These are phyloP conservation scores for Sciurus carolinensis DNA, from an alignment of 2,797 vertebrate genomes.

Conservation along the genomic window DNA sequence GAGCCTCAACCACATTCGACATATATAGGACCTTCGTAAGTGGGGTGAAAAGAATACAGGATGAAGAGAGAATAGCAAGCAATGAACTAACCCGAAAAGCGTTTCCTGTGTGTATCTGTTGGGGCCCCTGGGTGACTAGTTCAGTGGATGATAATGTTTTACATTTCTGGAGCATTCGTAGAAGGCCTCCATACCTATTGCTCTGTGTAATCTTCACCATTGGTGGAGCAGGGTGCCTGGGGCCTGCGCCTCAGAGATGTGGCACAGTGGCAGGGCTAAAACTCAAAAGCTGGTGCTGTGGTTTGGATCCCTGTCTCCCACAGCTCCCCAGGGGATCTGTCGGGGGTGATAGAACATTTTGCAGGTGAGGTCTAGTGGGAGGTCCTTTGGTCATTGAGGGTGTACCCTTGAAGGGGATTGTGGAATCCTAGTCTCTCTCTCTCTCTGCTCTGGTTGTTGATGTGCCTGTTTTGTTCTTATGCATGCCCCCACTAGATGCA, in stretches of 20 bases:
- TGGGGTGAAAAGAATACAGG: not conserved
- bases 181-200: not conserved
- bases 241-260: not conserved
- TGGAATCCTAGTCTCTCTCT: too few relatives aligned
- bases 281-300: not conserved
- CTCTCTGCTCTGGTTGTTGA: not conserved
- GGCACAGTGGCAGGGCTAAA: not conserved
- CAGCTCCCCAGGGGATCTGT: not conserved
- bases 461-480: not conserved
- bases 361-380: not conserved
- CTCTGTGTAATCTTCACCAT: not conserved
- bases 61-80: not conserved
- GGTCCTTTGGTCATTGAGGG: not conserved
- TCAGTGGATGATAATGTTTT: not conserved
- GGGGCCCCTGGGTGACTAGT: not conserved
- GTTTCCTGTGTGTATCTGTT: not conserved
- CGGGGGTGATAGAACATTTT: not conserved
- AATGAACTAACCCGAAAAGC: not conserved
- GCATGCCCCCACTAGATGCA: too few relatives aligned
- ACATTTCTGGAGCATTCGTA: not conserved
- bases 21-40: not conserved
- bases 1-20: not conserved
- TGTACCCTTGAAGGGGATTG: too few relatives aligned
- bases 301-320: too few relatives aligned
- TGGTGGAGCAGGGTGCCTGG: not conserved